A percentile compares a stretch with the other conserved stretches of the same genome.
phyloP scores from a whole-genome alignment of 1,140 invertebrate genomes.

The Triops longicaudatus region DNA sequence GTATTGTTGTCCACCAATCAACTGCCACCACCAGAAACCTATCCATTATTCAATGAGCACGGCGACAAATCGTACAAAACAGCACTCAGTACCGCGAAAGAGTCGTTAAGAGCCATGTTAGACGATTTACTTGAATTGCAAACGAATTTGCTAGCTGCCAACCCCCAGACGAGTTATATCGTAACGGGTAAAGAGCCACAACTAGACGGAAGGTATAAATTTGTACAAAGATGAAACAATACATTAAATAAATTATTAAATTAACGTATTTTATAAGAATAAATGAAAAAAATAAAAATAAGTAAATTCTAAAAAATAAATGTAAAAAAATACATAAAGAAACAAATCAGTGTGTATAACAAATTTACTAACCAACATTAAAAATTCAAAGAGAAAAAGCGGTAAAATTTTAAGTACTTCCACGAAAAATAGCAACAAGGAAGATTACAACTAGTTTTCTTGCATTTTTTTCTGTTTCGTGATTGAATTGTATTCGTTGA shows the following conservation, averaged over 20 bases:
- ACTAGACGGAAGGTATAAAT: slow-evolving; percentile 36
- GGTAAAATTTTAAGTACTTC: no score
- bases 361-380: no score
- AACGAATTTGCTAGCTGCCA: slow-evolving; percentile 29
- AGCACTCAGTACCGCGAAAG: slow-evolving; percentile 44
- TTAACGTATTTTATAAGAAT: no score
- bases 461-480: no score
- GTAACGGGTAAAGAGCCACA: slow-evolving; percentile 23
- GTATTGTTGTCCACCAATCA: slow-evolving; percentile 61
- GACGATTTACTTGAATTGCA: slow-evolving; percentile 56
- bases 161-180: slow-evolving; percentile 24
- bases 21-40: slow-evolving; percentile 56
- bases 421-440: no score
- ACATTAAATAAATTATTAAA: slow-evolving; percentile 42
- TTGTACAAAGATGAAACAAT: no score
- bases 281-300: neutral
- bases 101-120: slow-evolving; percentile 49
- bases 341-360: no score
- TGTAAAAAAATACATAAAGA: no score
- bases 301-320: no score
- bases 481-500: no score
- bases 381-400: no score
- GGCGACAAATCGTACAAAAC: slow-evolving; percentile 45
- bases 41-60: slow-evolving; percentile 43
- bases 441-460: no score